Conservation (phyloP, 2,888 invertebrate genomes). For the Drosophila fulvimacula region DNA sequence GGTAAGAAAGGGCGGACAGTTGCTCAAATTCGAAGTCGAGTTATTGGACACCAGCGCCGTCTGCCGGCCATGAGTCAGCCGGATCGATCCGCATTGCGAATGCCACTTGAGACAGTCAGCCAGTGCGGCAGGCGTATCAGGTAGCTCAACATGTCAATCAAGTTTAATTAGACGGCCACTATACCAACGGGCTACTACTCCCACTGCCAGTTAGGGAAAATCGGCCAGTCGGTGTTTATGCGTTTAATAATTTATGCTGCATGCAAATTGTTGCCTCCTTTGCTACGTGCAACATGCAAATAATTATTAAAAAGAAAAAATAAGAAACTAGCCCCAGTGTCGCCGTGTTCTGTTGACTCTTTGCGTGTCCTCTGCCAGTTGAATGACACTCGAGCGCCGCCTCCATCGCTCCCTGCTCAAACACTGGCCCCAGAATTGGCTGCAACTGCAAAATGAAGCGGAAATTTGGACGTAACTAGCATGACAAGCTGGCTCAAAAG, state of each 20-base stretch:
- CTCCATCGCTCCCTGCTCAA: background rate
- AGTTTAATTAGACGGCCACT: slow-evolving; percentile 43
- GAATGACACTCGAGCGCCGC: slow-evolving; percentile 69
- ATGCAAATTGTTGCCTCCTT: slow-evolving; percentile 41
- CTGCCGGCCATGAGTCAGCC: slow-evolving; percentile 46
- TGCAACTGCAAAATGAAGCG: slow-evolving; percentile 47
- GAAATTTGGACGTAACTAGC: slow-evolving; percentile 40
- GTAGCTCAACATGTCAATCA: slow-evolving; percentile 52
- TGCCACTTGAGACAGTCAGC: slow-evolving; percentile 34
- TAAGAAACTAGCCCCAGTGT: slow-evolving; percentile 56
- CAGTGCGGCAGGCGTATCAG: background rate
- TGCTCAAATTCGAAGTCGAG: slow-evolving; percentile 37
- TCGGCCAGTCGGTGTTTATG: slow-evolving; percentile 27
- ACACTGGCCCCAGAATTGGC: slow-evolving; percentile 1
- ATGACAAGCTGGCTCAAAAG: slow-evolving; percentile 17
- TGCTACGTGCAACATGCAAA: slow-evolving; percentile 69
- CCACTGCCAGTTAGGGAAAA: background rate
- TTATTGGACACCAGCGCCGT: slow-evolving; percentile 40
- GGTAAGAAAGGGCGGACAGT: background rate
- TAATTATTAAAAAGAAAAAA: slow-evolving; percentile 65
- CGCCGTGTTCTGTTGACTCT: slow-evolving; percentile 24
- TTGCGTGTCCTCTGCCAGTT: slow-evolving; percentile 70
- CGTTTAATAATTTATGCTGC: slow-evolving; percentile 66
- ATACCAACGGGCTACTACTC: background rate
- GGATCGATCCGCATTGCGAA: slow-evolving; percentile 35